Evolutionary conservation across 1,140 invertebrate species (phyloP).

Genomic region (Pseudobourletiella spinata): DNA sequence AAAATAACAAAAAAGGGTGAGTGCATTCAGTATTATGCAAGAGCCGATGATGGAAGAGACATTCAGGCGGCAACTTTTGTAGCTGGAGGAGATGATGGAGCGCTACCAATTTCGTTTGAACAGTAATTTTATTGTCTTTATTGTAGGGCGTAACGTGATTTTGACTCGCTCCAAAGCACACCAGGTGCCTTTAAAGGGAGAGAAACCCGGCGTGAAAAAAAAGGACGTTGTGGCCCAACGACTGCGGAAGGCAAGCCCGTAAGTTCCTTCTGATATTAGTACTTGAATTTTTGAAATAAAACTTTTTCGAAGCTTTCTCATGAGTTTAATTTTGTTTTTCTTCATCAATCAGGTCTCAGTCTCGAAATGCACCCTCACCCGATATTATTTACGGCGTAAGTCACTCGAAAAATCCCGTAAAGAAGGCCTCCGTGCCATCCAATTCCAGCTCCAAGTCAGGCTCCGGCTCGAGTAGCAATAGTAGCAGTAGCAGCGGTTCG

Average conservation of each 20-base stretch:
- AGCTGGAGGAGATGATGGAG: no score
- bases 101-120: no score
- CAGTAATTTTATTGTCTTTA: neutral
- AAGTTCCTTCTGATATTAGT: neutral
- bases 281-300: neutral
- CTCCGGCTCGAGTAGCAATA: neutral
- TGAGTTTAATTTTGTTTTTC: neutral
- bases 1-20: constrained; percentile 38
- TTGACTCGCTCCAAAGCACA: constrained; percentile 7
- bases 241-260: neutral
- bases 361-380: constrained; percentile 33
- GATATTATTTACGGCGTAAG: constrained; percentile 33
- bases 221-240: neutral
- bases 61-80: no score
- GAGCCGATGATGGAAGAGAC: no score
- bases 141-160: constrained; percentile 14
- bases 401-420: neutral
- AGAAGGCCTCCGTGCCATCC: neutral
- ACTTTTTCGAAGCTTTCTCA: neutral
- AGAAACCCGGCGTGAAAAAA: neutral
- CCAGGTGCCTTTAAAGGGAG: neutral
- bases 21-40: no score
- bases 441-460: neutral
- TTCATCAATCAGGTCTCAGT: neutral
- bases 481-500: neutral